Evolutionary conservation across 2,888 invertebrate genomes (phyloP), one percentile per base, ranked within the genome.

Genomic region (Mayetiola destructor): DNA sequence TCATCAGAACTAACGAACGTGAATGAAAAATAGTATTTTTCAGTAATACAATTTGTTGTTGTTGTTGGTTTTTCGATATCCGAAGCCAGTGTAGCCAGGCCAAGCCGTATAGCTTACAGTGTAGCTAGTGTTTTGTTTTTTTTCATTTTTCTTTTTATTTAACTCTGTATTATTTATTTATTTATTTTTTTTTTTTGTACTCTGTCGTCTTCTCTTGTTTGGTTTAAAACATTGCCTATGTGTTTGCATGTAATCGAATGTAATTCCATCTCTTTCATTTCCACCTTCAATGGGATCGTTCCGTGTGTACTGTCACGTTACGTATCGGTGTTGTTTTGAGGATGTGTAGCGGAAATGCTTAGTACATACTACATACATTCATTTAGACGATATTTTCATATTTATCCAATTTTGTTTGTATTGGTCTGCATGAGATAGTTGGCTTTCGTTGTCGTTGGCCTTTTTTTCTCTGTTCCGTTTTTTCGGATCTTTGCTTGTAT

Each of bases 1-100:
- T 30, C 53, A 30, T 30, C 29, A 39, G 53, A 58, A 56, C 53
- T 58, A 56, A 58, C 56, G 29, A 58, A 58, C 21, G 56, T 58
- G 55, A 55, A 58, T 58, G 55, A 55, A 58, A 53, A 56, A 21
- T 36, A 30, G 54, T 35, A 32, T 54, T n/a, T n/a, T 54, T 54
- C 54, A 32, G 21, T 21, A 21, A 54, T 48, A 48, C 48, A 27
- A 48, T 48, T 48, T 39, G 39, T 42, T 42, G 42, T 42, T 42
- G 42, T 23, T 42, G 42, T 14, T 48, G 48, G 21, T 42, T 52
- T 40, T 14, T 56, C 6, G 32, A 18, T n/a, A n/a, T n/a, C n/a
- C n/a, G n/a, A n/a, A n/a, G n/a, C n/a, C n/a, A n/a, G n/a, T n/a
- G n/a, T n/a, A n/a, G n/a, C n/a, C n/a, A n/a, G n/a, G n/a, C n/a